A percentile compares a stretch with the other conserved stretches of the same genome.
Conservation (phyloP, 2,888 invertebrate genomes). For the Chloroclystis v-ata region DNA sequence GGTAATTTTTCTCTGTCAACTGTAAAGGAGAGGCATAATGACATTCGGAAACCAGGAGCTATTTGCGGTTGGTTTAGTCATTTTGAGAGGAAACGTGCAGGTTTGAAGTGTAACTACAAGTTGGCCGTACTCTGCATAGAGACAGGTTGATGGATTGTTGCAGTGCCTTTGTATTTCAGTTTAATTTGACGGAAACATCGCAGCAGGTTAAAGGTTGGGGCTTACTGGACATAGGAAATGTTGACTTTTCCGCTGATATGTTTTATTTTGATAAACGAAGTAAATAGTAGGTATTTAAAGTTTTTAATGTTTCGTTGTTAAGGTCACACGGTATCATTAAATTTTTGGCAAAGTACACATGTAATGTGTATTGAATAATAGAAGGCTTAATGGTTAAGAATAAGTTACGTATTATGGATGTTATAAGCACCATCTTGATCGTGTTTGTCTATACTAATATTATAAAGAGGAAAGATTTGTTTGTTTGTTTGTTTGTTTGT, state of each 20-base stretch:
- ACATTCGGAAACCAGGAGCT: constrained; percentile 43
- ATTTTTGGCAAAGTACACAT: too few species aligned
- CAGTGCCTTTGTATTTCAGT: constrained; percentile 51
- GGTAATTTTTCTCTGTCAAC: constrained; percentile 34
- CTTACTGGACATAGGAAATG: neutral
- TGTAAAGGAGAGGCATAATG: constrained; percentile 38
- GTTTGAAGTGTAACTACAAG: constrained; percentile 35
- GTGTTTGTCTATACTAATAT: too few species aligned
- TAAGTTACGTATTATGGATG: too few species aligned
- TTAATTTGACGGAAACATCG: constrained; percentile 27
- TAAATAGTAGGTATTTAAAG: too few species aligned
- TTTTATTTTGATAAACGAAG: too few species aligned
- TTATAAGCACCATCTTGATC: too few species aligned
- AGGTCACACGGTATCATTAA: too few species aligned
- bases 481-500: too few species aligned
- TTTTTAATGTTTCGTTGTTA: too few species aligned
- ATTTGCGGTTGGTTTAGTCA: constrained; percentile 25
- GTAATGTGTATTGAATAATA: too few species aligned
- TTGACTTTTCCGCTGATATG: neutral
- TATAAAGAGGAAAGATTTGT: too few species aligned
- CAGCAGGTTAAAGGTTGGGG: neutral
- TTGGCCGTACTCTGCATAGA: constrained; percentile 31
- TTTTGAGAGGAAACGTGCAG: constrained; percentile 7
- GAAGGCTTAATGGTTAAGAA: too few species aligned
- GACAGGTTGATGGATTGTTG: constrained; percentile 64